These are phyloP conservation scores for Sinosuthora webbiana DNA, from an alignment of 2,113 vertebrate genomes.

Conservation along the genomic window DNA sequence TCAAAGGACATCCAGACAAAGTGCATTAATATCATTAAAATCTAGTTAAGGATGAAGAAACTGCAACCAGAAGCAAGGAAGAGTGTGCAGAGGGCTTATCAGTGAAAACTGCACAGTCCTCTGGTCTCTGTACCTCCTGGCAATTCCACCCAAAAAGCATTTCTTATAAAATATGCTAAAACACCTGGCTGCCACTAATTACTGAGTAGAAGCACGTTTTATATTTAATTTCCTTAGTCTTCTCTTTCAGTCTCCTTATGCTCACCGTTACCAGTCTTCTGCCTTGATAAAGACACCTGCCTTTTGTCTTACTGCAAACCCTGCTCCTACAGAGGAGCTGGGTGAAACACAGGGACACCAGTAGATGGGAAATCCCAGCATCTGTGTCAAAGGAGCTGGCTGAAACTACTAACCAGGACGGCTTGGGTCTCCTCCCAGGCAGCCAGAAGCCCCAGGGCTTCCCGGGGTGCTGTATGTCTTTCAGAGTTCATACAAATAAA, in stretches of 20 bases:
- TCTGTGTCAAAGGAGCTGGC: neutral
- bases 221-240: neutral
- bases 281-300: neutral
- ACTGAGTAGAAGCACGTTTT: neutral
- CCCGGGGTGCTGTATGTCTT: neutral
- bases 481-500: neutral
- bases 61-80: neutral
- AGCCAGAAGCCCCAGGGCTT: neutral
- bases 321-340: neutral
- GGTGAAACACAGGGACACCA: neutral
- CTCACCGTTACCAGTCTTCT: neutral
- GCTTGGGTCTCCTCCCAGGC: neutral
- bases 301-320: neutral
- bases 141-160: neutral
- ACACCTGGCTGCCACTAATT: neutral
- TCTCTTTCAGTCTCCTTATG: neutral
- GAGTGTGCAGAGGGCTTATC: neutral
- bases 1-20: neutral
- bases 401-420: neutral
- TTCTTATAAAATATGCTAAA: neutral
- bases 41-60: neutral
- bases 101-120: neutral
- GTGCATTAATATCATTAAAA: neutral
- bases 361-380: rapidly evolving
- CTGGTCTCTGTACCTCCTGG: neutral